Evolutionary conservation across 2,888 invertebrate genomes (phyloP).

Genomic region (Hemicrepidius hirtus): DNA sequence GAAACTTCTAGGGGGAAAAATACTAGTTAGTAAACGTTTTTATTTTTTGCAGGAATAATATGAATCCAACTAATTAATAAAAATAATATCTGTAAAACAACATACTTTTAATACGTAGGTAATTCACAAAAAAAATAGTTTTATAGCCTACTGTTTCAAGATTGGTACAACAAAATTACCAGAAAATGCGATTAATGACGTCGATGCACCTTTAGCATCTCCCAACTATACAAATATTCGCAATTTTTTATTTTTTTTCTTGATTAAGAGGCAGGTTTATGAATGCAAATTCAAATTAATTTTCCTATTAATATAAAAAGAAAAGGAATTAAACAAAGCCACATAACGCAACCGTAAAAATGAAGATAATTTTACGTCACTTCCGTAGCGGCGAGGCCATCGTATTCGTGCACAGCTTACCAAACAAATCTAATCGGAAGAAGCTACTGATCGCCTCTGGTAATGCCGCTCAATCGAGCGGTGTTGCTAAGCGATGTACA

Average conservation of each 20-base stretch:
- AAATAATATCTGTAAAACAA: too few species aligned
- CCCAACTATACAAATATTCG: not conserved
- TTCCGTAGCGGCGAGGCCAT: conserved; percentile 67
- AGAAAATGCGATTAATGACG: too few species aligned
- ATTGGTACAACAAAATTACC: too few species aligned
- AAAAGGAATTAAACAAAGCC: conserved; percentile 18
- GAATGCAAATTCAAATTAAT: conserved; percentile 10
- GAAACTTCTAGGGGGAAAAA: too few species aligned
- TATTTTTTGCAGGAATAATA: too few species aligned
- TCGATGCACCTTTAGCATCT: too few species aligned
- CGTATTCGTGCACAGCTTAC: conserved; percentile 43
- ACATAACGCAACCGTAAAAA: conserved; percentile 31
- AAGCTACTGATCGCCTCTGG: conserved; percentile 44
- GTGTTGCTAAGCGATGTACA: conserved; percentile 48
- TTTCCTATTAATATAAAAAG: conserved; percentile 16
- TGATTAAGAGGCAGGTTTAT: not conserved
- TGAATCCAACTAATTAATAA: too few species aligned
- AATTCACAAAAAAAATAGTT: too few species aligned
- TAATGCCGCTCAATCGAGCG: conserved; percentile 47
- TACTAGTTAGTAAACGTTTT: too few species aligned
- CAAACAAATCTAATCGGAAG: conserved; percentile 48
- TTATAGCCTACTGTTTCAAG: too few species aligned
- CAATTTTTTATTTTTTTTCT: not conserved
- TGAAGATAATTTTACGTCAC: conserved; percentile 64
- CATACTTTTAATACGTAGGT: too few species aligned